Conservation (phyloP, 2,797 vertebrate genomes). For the Hirundo rustica region DNA sequence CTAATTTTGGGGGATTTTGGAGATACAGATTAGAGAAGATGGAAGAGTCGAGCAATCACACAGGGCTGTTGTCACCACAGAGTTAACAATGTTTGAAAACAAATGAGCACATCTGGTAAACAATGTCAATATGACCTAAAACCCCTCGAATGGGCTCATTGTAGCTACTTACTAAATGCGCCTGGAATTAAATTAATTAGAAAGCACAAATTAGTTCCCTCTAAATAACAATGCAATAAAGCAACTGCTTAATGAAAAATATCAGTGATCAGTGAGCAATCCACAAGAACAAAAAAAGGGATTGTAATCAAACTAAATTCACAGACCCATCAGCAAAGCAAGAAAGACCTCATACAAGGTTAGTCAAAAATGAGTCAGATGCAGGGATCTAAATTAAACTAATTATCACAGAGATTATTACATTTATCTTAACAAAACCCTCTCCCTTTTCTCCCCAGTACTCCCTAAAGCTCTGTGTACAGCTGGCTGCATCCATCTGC, state of each 20-base stretch:
- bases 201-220: slow-evolving; percentile 53
- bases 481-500: slow-evolving; percentile 66
- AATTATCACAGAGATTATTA: slow-evolving; percentile 69
- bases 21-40: neutral
- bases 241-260: slow-evolving; percentile 64
- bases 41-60: neutral
- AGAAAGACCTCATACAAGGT: slow-evolving; percentile 39
- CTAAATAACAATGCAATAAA: slow-evolving; percentile 58
- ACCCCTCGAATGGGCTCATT: slow-evolving; percentile 30
- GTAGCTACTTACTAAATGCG: slow-evolving; percentile 51
- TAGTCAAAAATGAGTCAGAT: slow-evolving; percentile 59
- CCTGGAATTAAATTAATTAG: slow-evolving; percentile 64
- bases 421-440: slow-evolving; percentile 63
- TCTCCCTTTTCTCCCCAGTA: slow-evolving; percentile 40
- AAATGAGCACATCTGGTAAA: slow-evolving; percentile 40
- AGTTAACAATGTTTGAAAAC: slow-evolving; percentile 45
- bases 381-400: slow-evolving; percentile 59
- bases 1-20: neutral
- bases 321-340: slow-evolving; percentile 10
- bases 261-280: slow-evolving; percentile 53
- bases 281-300: slow-evolving; percentile 12
- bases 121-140: slow-evolving; percentile 57
- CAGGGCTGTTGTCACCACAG: neutral
- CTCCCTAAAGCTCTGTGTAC: slow-evolving; percentile 61
- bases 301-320: slow-evolving; percentile 46